phyloP scores from a whole-genome alignment of 1,140 invertebrate species.

The Diorhabda sublineata region DNA sequence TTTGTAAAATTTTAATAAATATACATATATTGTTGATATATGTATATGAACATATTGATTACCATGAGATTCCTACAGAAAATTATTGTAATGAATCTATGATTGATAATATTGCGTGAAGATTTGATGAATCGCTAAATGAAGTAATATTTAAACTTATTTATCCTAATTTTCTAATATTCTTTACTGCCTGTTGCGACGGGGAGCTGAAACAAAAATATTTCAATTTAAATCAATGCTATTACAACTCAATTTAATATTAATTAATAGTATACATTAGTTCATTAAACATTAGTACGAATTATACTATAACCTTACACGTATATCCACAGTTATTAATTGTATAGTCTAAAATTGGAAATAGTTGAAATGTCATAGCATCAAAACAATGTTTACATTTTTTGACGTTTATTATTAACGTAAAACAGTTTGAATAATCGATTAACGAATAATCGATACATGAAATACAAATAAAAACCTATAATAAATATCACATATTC shows the following conservation, averaged over 20 bases:
- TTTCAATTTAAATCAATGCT: background rate
- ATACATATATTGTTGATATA: conserved; percentile 5
- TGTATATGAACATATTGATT: conserved; percentile 1
- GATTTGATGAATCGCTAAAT: conserved; percentile 26
- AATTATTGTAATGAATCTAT: conserved; percentile 6
- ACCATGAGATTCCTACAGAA: background rate
- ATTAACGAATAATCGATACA: too few species aligned
- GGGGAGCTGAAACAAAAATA: conserved; percentile 33
- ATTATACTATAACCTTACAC: background rate
- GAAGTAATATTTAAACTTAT: conserved; percentile 32
- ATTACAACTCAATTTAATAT: background rate
- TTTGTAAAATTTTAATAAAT: conserved; percentile 3
- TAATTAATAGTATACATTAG: background rate
- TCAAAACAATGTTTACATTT: background rate
- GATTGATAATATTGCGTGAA: conserved; percentile 10
- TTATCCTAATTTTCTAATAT: conserved; percentile 27
- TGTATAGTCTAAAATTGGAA: background rate
- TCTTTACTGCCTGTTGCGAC: conserved; percentile 38
- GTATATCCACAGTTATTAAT: background rate
- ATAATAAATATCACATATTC: too few species aligned
- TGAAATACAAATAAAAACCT: too few species aligned
- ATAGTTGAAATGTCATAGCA: background rate
- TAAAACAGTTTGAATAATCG: background rate
- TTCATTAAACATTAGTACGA: background rate
- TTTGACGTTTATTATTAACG: background rate